These are phyloP conservation scores for Sebastes glaucus DNA, from an alignment of 2,797 vertebrate species.

Conservation along the genomic window DNA sequence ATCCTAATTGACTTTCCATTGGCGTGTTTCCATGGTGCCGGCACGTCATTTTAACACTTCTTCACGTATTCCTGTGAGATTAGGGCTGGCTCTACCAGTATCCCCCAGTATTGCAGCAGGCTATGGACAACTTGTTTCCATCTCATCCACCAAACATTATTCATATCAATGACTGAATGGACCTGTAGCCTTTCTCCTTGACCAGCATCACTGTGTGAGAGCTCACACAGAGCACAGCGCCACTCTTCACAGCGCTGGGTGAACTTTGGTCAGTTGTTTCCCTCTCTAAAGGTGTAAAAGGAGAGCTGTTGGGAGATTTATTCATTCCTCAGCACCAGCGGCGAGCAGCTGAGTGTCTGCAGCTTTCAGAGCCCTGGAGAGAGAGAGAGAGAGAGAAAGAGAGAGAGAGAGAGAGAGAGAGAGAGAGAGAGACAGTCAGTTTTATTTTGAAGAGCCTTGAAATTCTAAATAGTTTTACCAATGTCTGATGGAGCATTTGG, in stretches of 20 bases:
- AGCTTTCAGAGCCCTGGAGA: constrained; percentile 25
- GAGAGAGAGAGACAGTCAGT: too few species aligned
- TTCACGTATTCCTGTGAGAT: background rate
- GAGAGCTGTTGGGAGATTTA: constrained; percentile 7
- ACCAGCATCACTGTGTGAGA: constrained; percentile 21
- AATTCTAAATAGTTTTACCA: too few species aligned
- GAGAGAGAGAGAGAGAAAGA: background rate
- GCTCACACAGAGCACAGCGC: constrained; percentile 49
- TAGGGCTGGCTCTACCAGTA: background rate
- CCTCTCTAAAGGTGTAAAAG: background rate
- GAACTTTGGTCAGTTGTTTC: constrained; percentile 22
- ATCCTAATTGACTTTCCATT: background rate
- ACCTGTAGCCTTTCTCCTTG: constrained; percentile 50
- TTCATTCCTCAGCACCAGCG: background rate
- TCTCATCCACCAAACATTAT: background rate
- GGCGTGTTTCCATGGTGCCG: background rate
- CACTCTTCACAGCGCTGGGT: constrained; percentile 18
- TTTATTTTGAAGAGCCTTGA: too few species aligned
- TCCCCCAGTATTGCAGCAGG: background rate
- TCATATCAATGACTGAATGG: constrained; percentile 12
- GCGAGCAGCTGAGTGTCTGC: background rate
- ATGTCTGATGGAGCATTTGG: too few species aligned
- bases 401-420: too few species aligned
- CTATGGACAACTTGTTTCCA: background rate
- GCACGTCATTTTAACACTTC: background rate